A percentile compares a stretch with the other conserved stretches of the same genome.
These are phyloP conservation scores for Eueremaeus valkanovi DNA, from an alignment of 2,888 invertebrate species.

Conservation along the genomic window DNA sequence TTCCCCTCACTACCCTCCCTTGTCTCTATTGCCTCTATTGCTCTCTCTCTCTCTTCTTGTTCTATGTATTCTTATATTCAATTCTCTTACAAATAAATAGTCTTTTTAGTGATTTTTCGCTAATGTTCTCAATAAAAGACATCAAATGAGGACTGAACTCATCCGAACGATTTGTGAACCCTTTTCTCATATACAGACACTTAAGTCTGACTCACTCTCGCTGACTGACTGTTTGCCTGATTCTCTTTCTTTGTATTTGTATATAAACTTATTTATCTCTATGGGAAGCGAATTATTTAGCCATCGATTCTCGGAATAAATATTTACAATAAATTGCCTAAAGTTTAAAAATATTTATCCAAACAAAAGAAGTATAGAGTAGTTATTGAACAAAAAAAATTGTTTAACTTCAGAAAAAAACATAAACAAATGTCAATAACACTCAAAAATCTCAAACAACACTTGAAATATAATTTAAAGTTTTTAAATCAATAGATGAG, in stretches of 20 bases:
- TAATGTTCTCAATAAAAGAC: too few relatives aligned
- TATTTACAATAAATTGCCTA: constrained; percentile 4
- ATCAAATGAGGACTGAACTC: too few relatives aligned
- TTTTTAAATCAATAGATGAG: constrained; percentile 15
- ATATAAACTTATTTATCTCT: constrained; percentile 1
- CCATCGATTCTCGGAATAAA: constrained; percentile 19
- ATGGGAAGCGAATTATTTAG: background rate
- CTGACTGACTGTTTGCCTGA: too few relatives aligned
- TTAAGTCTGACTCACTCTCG: background rate
- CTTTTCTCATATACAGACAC: too few relatives aligned
- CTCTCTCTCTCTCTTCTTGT: too few relatives aligned
- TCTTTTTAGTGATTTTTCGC: too few relatives aligned
- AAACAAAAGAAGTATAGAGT: background rate
- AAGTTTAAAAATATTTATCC: constrained; percentile 7
- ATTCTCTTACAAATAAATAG: too few relatives aligned
- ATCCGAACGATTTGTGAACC: too few relatives aligned
- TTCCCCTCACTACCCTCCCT: too few relatives aligned
- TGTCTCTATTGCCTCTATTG: too few relatives aligned
- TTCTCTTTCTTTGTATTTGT: too few relatives aligned
- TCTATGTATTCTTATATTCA: too few relatives aligned
- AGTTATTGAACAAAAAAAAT: background rate
- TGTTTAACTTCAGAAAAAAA: constrained; percentile 9
- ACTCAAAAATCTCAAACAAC: constrained; percentile 2
- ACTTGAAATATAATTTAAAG: background rate
- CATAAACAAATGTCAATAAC: constrained; percentile 18